Evolutionary conservation across 2,888 invertebrate genomes (phyloP).

Genomic region (Laothoe populi): DNA sequence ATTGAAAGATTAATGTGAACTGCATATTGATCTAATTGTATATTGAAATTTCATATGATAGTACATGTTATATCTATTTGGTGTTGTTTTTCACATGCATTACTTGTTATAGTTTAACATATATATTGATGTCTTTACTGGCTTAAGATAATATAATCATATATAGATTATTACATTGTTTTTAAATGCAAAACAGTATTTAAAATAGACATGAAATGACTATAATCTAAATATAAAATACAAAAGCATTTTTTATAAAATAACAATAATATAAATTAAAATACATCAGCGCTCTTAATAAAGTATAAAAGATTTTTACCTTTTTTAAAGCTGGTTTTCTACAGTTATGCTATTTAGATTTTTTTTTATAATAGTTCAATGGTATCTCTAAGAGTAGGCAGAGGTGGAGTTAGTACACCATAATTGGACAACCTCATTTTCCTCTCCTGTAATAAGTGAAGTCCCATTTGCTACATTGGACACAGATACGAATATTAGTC

Average conservation of each 20-base stretch:
- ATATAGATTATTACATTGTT: too few species aligned
- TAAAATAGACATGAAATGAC: too few species aligned
- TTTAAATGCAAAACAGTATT: too few species aligned
- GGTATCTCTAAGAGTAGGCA: too few species aligned
- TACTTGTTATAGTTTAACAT: neutral
- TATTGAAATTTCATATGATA: slow-evolving; percentile 1
- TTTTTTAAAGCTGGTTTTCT: slow-evolving; percentile 1
- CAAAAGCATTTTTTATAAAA: too few species aligned
- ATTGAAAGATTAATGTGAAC: neutral
- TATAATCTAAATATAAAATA: too few species aligned
- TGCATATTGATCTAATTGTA: neutral
- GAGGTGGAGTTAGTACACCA: too few species aligned
- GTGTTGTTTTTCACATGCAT: slow-evolving; percentile 35
- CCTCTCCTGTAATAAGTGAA: too few species aligned
- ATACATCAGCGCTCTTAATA: neutral
- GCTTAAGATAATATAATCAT: neutral
- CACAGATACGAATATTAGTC: too few species aligned
- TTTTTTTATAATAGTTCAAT: neutral
- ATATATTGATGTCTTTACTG: neutral
- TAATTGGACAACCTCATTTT: too few species aligned
- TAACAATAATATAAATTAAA: neutral
- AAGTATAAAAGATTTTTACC: neutral
- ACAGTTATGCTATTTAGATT: neutral
- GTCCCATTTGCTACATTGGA: too few species aligned
- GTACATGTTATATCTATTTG: slow-evolving; percentile 32